Evolutionary conservation across 2,113 vertebrate species (phyloP).

Genomic region (Procavia capensis): DNA sequence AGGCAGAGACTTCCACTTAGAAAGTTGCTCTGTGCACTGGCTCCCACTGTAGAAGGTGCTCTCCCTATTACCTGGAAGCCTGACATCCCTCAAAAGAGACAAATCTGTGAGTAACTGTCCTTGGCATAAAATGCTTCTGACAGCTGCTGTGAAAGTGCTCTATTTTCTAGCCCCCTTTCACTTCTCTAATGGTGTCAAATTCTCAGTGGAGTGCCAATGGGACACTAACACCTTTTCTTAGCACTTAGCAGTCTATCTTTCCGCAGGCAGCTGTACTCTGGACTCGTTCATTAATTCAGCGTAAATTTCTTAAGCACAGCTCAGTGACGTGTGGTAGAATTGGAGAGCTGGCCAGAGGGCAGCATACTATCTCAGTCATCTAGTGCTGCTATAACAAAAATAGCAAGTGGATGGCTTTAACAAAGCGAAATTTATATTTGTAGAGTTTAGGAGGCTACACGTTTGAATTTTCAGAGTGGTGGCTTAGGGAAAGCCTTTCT

Average conservation of each 20-base stretch:
- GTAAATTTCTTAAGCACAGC: neutral
- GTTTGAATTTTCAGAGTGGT: too few species aligned
- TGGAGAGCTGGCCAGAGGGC: neutral
- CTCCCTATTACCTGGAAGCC: conserved; percentile 2
- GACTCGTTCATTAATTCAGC: neutral
- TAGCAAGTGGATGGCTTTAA: too few species aligned
- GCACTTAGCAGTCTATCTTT: neutral
- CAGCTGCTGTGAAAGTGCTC: conserved; percentile 30
- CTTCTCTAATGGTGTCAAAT: neutral
- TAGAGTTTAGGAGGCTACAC: too few species aligned
- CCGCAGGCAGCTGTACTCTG: neutral
- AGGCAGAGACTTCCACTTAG: conserved; percentile 29
- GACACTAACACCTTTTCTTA: conserved; percentile 8
- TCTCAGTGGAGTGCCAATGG: neutral
- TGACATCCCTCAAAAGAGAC: neutral
- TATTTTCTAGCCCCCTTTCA: neutral
- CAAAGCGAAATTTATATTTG: too few species aligned
- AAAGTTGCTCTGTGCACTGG: neutral
- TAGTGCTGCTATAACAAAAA: too few species aligned
- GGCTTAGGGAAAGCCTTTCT: too few species aligned
- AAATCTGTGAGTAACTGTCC: conserved; percentile 42
- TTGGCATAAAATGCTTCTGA: conserved; percentile 50
- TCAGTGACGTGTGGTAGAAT: neutral
- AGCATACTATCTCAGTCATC: too few species aligned
- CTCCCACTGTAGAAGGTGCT: neutral